phyloP scores from a whole-genome alignment of 2,888 invertebrate species.

The Trissolcus brochymenae region DNA sequence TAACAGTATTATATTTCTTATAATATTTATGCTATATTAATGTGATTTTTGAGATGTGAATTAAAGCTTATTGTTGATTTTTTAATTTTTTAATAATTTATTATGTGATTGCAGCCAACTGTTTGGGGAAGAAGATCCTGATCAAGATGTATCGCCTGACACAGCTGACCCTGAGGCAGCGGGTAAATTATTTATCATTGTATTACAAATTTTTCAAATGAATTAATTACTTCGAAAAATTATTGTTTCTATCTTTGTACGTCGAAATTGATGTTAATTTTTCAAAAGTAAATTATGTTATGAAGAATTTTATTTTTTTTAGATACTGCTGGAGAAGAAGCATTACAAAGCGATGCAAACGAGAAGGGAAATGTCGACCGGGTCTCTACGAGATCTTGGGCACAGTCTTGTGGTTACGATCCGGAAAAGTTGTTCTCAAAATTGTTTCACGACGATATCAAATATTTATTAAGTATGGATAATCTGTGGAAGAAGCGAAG shows the following conservation, averaged over 20 bases:
- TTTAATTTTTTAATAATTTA: conserved; percentile 13
- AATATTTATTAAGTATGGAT: conserved; percentile 94
- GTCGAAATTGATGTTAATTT: no score
- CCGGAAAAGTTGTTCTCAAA: conserved; percentile 92
- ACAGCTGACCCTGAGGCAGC: conserved; percentile 95
- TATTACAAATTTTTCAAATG: no score
- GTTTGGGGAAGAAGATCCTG: conserved; percentile 97
- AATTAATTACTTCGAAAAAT: no score
- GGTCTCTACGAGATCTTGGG: conserved; percentile 91
- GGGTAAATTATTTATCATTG: conserved; percentile 71
- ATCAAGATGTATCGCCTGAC: conserved; percentile 98
- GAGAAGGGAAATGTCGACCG: conserved; percentile 78
- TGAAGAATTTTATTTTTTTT: not conserved
- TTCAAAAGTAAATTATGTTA: no score
- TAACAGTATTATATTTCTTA: no score
- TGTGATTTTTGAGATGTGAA: no score
- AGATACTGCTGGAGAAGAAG: conserved; percentile 80
- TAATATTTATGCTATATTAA: no score
- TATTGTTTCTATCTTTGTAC: no score
- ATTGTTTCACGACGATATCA: conserved; percentile 95
- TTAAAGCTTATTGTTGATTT: no score
- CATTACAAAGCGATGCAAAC: conserved; percentile 78
- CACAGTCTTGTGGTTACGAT: conserved; percentile 88
- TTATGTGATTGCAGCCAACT: conserved; percentile 83
- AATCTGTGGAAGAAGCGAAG: conserved; percentile 95